Conservation (phyloP, 2,113 vertebrate genomes). For the Indicator maculatus region DNA sequence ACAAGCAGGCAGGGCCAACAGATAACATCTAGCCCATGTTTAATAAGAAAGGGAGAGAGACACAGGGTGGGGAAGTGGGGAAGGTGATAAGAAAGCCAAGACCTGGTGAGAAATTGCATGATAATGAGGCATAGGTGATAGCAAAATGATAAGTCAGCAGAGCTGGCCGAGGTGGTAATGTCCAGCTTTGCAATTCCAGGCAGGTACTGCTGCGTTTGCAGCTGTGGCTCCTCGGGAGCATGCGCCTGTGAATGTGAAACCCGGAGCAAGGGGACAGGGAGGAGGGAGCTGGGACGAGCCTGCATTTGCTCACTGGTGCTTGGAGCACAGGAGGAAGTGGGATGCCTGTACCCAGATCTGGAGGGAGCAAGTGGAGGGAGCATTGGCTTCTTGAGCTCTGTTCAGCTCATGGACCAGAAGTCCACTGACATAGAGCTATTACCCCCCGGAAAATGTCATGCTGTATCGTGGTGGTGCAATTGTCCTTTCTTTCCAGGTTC, state of each 20-base stretch:
- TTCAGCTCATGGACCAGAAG: neutral
- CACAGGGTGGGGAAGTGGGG: neutral
- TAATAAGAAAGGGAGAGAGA: slow-evolving; percentile 32
- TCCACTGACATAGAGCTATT: neutral
- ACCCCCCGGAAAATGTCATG: accelerated
- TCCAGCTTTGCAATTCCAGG: slow-evolving; percentile 68
- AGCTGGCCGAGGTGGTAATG: slow-evolving; percentile 15
- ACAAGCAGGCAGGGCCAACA: neutral
- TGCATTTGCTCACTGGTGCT: accelerated
- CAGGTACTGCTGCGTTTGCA: slow-evolving; percentile 72
- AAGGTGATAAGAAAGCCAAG: neutral
- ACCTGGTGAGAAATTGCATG: neutral
- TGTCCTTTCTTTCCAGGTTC: neutral
- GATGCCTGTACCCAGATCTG: accelerated
- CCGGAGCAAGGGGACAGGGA: neutral
- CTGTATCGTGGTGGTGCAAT: accelerated
- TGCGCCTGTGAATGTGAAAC: slow-evolving; percentile 13
- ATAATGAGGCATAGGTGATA: slow-evolving; percentile 46
- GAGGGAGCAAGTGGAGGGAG: neutral
- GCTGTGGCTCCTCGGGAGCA: slow-evolving; percentile 25
- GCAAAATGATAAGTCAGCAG: slow-evolving; percentile 54
- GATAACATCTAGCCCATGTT: slow-evolving; percentile 21
- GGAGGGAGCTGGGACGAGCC: neutral
- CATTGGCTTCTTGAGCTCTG: accelerated
- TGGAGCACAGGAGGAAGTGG: neutral